Conservation (phyloP, 2,888 invertebrate species). For the Microdon myrmicae region DNA sequence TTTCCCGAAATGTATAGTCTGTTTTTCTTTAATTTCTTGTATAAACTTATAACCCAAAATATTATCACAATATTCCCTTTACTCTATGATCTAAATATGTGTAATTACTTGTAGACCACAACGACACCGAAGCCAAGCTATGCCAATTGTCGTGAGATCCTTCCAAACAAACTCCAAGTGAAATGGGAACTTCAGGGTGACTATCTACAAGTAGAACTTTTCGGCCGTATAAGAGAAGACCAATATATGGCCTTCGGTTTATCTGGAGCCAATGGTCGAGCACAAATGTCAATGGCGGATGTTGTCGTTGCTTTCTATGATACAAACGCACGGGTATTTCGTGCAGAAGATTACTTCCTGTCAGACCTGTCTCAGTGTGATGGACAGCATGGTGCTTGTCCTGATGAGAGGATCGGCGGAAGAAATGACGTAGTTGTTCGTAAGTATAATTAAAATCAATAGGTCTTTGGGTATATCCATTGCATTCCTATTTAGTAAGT, state of each 20-base stretch:
- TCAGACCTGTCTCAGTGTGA: slow-evolving; percentile 85
- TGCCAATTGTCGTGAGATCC: slow-evolving; percentile 85
- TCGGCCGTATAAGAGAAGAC: slow-evolving; percentile 81
- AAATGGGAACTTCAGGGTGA: slow-evolving; percentile 86
- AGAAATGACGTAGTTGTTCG: slow-evolving; percentile 78
- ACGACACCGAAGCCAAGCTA: slow-evolving; percentile 76
- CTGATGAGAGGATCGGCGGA: slow-evolving; percentile 83
- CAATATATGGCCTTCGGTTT: slow-evolving; percentile 91
- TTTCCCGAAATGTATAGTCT: too few species aligned
- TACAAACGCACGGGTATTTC: slow-evolving; percentile 70
- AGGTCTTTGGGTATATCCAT: neutral
- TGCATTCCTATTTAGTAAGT: slow-evolving; percentile 68
- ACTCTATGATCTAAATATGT: too few species aligned
- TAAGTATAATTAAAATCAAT: slow-evolving; percentile 56
- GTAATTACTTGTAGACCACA: slow-evolving; percentile 78
- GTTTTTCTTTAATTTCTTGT: too few species aligned
- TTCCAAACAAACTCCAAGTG: slow-evolving; percentile 85
- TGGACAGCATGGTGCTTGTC: slow-evolving; percentile 85
- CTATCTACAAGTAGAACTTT: slow-evolving; percentile 80
- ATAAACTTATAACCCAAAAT: too few species aligned
- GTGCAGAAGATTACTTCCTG: slow-evolving; percentile 87
- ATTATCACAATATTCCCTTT: too few species aligned
- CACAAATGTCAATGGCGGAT: slow-evolving; percentile 84
- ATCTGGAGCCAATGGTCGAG: slow-evolving; percentile 78
- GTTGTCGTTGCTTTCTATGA: slow-evolving; percentile 85